Conservation (phyloP, 2,797 vertebrate species). For the Chiloscyllium punctatum region DNA sequence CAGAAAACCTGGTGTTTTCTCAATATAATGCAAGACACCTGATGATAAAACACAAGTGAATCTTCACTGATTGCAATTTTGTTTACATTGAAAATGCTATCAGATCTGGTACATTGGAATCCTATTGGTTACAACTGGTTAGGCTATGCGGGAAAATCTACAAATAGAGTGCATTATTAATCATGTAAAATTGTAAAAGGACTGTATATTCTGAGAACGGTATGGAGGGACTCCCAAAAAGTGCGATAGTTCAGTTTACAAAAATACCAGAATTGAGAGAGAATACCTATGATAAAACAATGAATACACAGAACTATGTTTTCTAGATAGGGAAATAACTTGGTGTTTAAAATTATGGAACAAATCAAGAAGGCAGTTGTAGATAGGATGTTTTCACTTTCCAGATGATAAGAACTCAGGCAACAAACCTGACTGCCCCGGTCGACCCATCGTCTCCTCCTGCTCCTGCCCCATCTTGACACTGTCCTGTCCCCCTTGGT, state of each 20-base stretch:
- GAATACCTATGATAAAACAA: not conserved
- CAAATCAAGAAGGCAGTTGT: not conserved
- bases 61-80: not conserved
- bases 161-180: not conserved
- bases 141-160: not conserved
- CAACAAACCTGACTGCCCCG: no score
- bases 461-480: no score
- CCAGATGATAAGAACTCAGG: not conserved
- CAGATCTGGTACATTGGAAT: not conserved
- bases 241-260: not conserved
- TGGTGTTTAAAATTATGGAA: not conserved
- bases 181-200: not conserved
- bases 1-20: not conserved
- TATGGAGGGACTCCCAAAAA: not conserved
- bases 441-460: no score
- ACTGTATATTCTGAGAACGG: not conserved
- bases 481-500: no score
- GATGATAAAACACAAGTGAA: not conserved
- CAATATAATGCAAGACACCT: not conserved
- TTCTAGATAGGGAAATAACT: not conserved
- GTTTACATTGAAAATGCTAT: not conserved
- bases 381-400: not conserved
- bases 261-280: not conserved
- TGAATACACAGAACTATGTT: not conserved
- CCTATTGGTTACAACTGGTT: not conserved